phyloP scores from a whole-genome alignment of 2,888 invertebrate genomes.

The Pammene aurita region DNA sequence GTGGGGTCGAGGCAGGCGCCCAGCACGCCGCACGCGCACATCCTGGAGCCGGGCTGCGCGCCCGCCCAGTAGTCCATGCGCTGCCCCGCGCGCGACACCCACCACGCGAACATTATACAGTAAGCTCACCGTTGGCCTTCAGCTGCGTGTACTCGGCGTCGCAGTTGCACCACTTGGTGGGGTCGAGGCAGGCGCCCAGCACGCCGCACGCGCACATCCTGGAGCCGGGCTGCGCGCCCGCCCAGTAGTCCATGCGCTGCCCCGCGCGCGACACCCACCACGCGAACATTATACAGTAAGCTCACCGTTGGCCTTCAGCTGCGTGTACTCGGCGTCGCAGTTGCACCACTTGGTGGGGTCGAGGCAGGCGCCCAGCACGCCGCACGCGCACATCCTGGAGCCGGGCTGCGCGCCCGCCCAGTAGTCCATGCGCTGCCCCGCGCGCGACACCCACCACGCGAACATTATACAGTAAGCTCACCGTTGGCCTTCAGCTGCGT shows the following conservation, averaged over 20 bases:
- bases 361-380: slow-evolving; percentile 91
- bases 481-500: slow-evolving; percentile 49
- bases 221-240: slow-evolving; percentile 87
- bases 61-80: slow-evolving; percentile 99
- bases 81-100: slow-evolving; percentile 96
- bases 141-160: slow-evolving; percentile 85
- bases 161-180: slow-evolving; percentile 97
- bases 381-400: slow-evolving; percentile 89
- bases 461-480: too few species aligned
- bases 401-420: slow-evolving; percentile 93
- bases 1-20: slow-evolving; percentile 92
- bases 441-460: slow-evolving; percentile 98
- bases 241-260: slow-evolving; percentile 98
- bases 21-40: slow-evolving; percentile 92
- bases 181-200: slow-evolving; percentile 91
- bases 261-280: slow-evolving; percentile 98
- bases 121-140: too few species aligned
- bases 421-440: slow-evolving; percentile 97
- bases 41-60: slow-evolving; percentile 86
- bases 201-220: slow-evolving; percentile 93
- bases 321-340: slow-evolving; percentile 89
- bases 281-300: too few species aligned
- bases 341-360: slow-evolving; percentile 97
- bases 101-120: slow-evolving; percentile 97
- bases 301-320: slow-evolving; percentile 48